Evolutionary conservation across 92 coral and sea anemone species (phyloP).

Genomic region (Actinernus sp.): DNA sequence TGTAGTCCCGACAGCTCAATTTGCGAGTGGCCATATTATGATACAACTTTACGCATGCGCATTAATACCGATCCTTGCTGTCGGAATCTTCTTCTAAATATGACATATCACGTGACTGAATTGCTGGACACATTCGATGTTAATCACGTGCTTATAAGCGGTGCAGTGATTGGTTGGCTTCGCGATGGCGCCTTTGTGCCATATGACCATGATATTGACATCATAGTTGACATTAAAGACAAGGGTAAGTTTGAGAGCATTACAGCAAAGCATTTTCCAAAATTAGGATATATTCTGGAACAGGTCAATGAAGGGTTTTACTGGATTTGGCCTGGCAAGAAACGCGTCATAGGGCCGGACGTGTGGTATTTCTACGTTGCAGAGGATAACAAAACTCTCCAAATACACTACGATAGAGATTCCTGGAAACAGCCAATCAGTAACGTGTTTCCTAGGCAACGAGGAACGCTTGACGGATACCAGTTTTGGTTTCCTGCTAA

Average conservation of each 20-base stretch:
- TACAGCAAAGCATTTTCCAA: background rate
- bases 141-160: background rate
- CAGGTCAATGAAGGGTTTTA: background rate
- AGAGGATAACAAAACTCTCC: background rate
- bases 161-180: conserved; percentile 33
- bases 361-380: background rate
- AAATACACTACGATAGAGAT: conserved; percentile 1
- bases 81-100: conserved; percentile 4
- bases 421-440: background rate
- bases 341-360: background rate
- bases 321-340: background rate
- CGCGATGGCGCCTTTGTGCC: conserved; percentile 15
- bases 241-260: background rate
- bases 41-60: conserved; percentile 2
- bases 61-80: conserved; percentile 22
- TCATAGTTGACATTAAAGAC: conserved; percentile 1
- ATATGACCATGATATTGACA: conserved; percentile 17
- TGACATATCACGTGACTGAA: background rate
- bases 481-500: conserved; percentile 28
- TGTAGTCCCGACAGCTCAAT: background rate
- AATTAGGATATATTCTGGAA: conserved; percentile 1
- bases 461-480: conserved; percentile 5
- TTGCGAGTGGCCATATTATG: conserved; percentile 4
- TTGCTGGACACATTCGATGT: conserved; percentile 1
- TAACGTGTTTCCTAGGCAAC: conserved; percentile 19